Evolutionary conservation across 2,113 vertebrate species (phyloP), one percentile per base, ranked within the genome.

Genomic region (Accipiter virgatus): DNA sequence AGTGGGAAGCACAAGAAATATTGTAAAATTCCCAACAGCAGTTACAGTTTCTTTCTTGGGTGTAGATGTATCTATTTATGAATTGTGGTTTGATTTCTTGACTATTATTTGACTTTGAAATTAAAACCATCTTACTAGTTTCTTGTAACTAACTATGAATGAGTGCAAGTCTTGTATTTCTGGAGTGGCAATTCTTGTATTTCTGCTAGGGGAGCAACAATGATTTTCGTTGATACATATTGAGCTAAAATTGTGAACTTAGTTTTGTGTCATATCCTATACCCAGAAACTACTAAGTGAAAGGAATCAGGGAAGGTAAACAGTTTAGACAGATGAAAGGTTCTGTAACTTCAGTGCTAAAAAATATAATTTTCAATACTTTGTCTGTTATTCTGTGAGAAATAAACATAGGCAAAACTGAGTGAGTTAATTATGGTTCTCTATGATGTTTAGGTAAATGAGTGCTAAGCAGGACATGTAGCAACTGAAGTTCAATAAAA

Each of bases 191-290:
- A 45, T 56, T 78, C 29, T 81, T 72, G 36, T 52, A 32, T 31
- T 61, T 84, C 29, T 87, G 34, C 38, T 45, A 62, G 8, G 11
- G 16, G 1, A 86, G 15, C 12, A 91, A 13, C 9, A 56, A 11
- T 7, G 0, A n/a, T 68, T 73, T 81, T 73, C 2, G 14, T 7
- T 78, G 15, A 47, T 47, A 38, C 0, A 1, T n/a, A 3, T n/a
- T 43, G 27, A 52, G 23, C 4, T 58, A 52, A 65, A 87, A 29
- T n/a, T 62, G 4, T 70, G 21, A 70, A 31, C 13, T 65, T 63
- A 32, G 1, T 21, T 90, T 93, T 78, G 18, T 74, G 16, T 56
- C 12, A 11, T 52, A 22, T 16, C 7, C 1, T 70, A 11, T 34
- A 52, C 3, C 8, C 7, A 78, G 27, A 48, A 31, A 42, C 11